Base-by-base conservation (phyloP, 2,797 vertebrate species). In the Sebastes steindachneri region DNA sequence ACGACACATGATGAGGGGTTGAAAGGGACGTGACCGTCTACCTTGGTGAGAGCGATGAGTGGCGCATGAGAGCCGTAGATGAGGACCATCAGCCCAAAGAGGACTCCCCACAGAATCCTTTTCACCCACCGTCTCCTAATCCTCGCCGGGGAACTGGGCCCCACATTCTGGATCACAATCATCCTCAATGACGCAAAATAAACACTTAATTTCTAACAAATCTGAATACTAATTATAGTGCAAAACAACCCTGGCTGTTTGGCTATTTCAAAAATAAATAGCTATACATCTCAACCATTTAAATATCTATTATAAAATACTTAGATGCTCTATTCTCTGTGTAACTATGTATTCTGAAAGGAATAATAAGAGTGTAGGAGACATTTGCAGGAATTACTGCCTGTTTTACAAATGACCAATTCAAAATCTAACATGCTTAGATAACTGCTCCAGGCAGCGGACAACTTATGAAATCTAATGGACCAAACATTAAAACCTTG, bases 61-160 rank as follows among this genome's bases (percentile, higher is more conserved):
- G 98, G 98, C 0, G 98, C 97, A 1, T 99, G 98, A 60, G 98
- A 98, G 74, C 97, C 97, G 0, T 98, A 99, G 79, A 97, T 96
- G 55, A 95, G 62, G 55, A 98, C 95, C 17, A 98, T 97, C 0
- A 97, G 68, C 10, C 95, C 75, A 31, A 99, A 90, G 85, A 98
- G 96, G 79, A 95, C 83, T 0, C 74, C 94, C 98, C 98, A 99
- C 14, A 93, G 84, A 9, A 92, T 82, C 73, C 74, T 88, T 63
- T 14, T 85, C 35, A 89, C 41, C 82, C 92, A 90, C 67, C 4
- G 83, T 17, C 88, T 93, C 74, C 77, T 82, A 7, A 62, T 76
- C 37, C 64, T 68, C 3, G 28, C 45, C 2, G 84, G 78, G 82
- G 92, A 86, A 19, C 64, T 29, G 7, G 79, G 55, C 54, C 77